phyloP scores from a whole-genome alignment of 2,888 invertebrate species.

The Elegia similella region DNA sequence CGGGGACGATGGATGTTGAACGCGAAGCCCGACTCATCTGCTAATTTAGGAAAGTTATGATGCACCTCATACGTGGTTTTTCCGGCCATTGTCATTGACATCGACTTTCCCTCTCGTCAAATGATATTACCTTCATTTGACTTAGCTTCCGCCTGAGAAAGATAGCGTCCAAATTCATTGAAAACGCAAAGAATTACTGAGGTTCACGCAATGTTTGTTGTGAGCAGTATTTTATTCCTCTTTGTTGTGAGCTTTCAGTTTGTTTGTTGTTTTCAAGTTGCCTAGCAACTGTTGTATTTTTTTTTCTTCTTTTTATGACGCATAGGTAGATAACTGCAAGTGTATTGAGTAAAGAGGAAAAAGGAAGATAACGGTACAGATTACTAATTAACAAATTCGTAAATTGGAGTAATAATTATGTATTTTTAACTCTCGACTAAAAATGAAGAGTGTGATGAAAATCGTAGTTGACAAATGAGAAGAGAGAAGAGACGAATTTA shows the following conservation, averaged over 20 bases:
- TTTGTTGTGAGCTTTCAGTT: constrained; percentile 11
- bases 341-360: no score
- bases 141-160: no score
- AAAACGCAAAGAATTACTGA: neutral
- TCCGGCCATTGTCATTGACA: constrained; percentile 52
- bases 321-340: neutral
- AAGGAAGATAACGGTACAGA: no score
- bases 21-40: constrained; percentile 85
- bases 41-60: constrained; percentile 86
- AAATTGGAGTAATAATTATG: no score
- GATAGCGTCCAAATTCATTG: neutral
- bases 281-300: constrained; percentile 34
- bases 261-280: constrained; percentile 35
- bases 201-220: neutral
- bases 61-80: constrained; percentile 80
- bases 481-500: no score
- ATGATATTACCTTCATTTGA: no score
- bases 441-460: no score
- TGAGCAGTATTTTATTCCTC: no score
- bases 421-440: no score
- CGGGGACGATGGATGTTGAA: constrained; percentile 83
- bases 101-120: neutral
- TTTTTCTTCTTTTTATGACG: neutral
- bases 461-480: no score
- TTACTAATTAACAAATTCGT: no score